Evolutionary conservation across 2,113 vertebrate species (phyloP).

Genomic region (Marmota monax): DNA sequence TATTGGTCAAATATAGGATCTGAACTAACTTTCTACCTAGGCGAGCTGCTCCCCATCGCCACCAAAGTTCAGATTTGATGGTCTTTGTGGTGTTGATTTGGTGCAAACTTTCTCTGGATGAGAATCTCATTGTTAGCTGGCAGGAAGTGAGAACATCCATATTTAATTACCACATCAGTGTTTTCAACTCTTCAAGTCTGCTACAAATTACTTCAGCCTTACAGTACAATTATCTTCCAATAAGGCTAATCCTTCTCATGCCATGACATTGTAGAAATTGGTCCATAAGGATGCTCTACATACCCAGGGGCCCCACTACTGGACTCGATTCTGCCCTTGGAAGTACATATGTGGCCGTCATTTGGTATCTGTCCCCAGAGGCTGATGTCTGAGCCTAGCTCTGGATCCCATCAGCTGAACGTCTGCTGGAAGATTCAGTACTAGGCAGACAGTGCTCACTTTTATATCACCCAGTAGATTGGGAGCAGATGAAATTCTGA

Average conservation of each 20-base stretch:
- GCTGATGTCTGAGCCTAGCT: background rate
- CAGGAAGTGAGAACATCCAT: background rate
- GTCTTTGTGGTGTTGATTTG: background rate
- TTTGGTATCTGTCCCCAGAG: background rate
- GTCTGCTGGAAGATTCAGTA: background rate
- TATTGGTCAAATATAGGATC: background rate
- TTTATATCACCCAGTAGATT: background rate
- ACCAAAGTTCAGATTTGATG: background rate
- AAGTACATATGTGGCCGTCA: background rate
- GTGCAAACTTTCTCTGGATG: background rate
- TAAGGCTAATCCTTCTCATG: background rate
- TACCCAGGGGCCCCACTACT: background rate
- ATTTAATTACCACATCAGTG: background rate
- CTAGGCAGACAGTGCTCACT: background rate
- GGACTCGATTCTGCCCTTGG: background rate
- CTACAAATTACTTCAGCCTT: background rate
- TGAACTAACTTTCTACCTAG: background rate
- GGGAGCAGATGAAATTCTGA: background rate
- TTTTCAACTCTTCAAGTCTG: background rate
- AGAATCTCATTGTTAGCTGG: background rate
- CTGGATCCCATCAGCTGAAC: background rate
- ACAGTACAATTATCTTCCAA: background rate
- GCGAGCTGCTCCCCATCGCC: background rate
- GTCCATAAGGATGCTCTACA: background rate
- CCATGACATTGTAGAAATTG: background rate